phyloP scores from a whole-genome alignment of 2,888 invertebrate genomes.

The Blastobasis adustella region DNA sequence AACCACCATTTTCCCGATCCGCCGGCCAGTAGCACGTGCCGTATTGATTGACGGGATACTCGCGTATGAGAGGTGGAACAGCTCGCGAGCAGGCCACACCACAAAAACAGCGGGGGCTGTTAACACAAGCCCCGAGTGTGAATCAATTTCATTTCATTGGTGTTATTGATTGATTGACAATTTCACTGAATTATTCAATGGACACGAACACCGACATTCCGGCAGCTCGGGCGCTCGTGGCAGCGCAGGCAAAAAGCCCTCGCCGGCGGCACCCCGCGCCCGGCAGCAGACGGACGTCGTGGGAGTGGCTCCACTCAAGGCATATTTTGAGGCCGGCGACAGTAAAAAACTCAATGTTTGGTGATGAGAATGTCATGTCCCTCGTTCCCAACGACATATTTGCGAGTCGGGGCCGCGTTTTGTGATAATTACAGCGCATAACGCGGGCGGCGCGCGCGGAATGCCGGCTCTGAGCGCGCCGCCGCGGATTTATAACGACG shows the following conservation, averaged over 20 bases:
- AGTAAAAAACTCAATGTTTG: slow-evolving; percentile 55
- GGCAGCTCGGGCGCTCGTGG: slow-evolving; percentile 53
- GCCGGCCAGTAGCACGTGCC: slow-evolving; percentile 40
- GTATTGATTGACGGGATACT: slow-evolving; percentile 46
- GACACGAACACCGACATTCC: slow-evolving; percentile 68
- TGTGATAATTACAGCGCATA: slow-evolving; percentile 72
- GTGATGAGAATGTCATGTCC: slow-evolving; percentile 75
- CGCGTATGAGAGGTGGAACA: slow-evolving; percentile 50
- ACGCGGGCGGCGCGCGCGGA: slow-evolving; percentile 61
- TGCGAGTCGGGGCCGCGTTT: slow-evolving; percentile 68
- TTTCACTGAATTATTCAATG: slow-evolving; percentile 68
- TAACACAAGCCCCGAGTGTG: slow-evolving; percentile 64
- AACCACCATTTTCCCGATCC: slow-evolving; percentile 41
- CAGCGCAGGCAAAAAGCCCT: slow-evolving; percentile 45
- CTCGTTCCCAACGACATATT: slow-evolving; percentile 71
- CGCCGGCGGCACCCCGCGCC: slow-evolving; percentile 41
- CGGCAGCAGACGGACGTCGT: slow-evolving; percentile 47
- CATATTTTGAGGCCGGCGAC: slow-evolving; percentile 45
- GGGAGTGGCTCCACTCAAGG: slow-evolving; percentile 50
- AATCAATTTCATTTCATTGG: slow-evolving; percentile 70
- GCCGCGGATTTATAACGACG: slow-evolving; percentile 69
- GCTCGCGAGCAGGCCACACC: slow-evolving; percentile 59
- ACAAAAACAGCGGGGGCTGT: slow-evolving; percentile 53
- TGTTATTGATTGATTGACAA: slow-evolving; percentile 72
- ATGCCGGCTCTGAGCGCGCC: slow-evolving; percentile 67